Evolutionary conservation across 2,113 vertebrate genomes (phyloP).

Genomic region (Phyllostomus hastatus): DNA sequence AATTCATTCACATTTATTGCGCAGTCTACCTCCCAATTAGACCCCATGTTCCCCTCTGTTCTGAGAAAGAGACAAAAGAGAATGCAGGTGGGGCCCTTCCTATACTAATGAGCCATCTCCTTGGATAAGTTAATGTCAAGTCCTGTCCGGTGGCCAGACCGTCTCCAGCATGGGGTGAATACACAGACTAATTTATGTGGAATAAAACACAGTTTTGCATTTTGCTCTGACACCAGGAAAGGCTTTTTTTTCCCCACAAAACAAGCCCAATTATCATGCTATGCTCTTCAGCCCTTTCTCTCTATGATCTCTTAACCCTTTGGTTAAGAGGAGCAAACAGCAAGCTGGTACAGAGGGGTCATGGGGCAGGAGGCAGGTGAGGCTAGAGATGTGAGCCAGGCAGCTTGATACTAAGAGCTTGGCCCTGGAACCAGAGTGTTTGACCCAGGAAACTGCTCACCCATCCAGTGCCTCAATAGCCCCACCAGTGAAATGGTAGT

Average conservation of each 20-base stretch:
- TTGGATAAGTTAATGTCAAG: conserved; percentile 5
- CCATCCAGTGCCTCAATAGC: neutral
- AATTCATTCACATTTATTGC: neutral
- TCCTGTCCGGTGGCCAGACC: neutral
- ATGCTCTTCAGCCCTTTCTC: conserved; percentile 57
- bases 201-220: conserved; percentile 73
- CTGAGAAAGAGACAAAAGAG: conserved; percentile 52
- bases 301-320: conserved; percentile 48
- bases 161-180: conserved; percentile 55
- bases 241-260: conserved; percentile 71
- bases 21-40: conserved; percentile 63
- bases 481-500: neutral
- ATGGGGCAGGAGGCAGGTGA: neutral
- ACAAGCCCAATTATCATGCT: conserved; percentile 61
- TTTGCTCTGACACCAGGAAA: conserved; percentile 71
- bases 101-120: conserved; percentile 65
- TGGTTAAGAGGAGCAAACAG: neutral
- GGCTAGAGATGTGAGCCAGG: accelerated
- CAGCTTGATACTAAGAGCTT: neutral
- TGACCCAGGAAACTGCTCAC: neutral
- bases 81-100: neutral
- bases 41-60: neutral
- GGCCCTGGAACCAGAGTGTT: accelerated
- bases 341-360: accelerated
- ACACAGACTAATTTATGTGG: conserved; percentile 71